These are phyloP conservation scores for Semnornis frantzii DNA, from an alignment of 2,113 vertebrate genomes.

Conservation along the genomic window DNA sequence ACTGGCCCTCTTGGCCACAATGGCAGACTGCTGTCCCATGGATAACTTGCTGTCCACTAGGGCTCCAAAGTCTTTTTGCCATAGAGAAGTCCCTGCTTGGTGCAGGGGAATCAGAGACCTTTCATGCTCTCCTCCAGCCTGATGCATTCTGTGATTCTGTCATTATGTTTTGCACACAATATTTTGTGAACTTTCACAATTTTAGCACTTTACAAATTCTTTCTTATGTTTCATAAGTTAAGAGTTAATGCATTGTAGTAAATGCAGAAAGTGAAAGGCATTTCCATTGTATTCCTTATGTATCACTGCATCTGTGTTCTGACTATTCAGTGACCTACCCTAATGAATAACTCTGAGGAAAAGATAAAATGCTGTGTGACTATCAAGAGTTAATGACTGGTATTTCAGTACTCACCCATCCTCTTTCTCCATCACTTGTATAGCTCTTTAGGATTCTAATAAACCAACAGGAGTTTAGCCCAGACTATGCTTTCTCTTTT, in stretches of 20 bases:
- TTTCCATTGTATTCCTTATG: neutral
- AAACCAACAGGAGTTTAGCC: neutral
- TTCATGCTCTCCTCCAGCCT: too few relatives aligned
- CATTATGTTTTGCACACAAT: neutral
- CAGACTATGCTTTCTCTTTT: neutral
- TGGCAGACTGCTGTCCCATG: too few relatives aligned
- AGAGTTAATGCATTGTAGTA: neutral
- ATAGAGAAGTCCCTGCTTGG: too few relatives aligned
- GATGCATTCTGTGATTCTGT: neutral
- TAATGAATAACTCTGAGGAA: neutral
- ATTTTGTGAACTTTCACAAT: neutral
- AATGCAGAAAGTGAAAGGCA: neutral
- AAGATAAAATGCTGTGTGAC: neutral
- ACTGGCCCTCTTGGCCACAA: too few relatives aligned
- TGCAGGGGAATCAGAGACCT: too few relatives aligned
- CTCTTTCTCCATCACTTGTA: neutral
- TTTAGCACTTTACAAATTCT: neutral
- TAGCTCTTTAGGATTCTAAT: neutral
- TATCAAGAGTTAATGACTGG: neutral
- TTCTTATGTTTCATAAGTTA: neutral
- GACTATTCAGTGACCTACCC: neutral
- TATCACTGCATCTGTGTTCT: neutral
- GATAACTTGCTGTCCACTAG: too few relatives aligned
- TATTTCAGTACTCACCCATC: neutral
- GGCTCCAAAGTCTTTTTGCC: too few relatives aligned